A percentile compares a stretch with the other conserved stretches of the same genome.
Evolutionary conservation across 2,888 invertebrate species (phyloP).

Genomic region (Hydraecia micacea): DNA sequence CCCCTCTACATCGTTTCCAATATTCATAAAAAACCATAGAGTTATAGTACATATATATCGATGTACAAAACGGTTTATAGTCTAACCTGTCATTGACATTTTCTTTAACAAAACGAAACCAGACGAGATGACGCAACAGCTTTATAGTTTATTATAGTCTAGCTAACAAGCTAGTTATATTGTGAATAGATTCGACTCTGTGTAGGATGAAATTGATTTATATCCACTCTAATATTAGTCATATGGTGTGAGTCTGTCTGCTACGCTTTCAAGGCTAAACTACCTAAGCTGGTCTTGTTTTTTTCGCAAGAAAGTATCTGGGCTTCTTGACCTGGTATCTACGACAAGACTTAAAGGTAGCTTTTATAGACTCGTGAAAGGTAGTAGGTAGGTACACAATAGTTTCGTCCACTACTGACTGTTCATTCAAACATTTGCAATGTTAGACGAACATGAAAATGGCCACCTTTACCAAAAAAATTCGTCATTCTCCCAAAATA

Average conservation of each 20-base stretch:
- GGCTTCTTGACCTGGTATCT: not conserved
- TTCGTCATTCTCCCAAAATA: not conserved
- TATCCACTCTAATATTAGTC: slow-evolving; percentile 1
- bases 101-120: not conserved
- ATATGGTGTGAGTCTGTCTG: not conserved
- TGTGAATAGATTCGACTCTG: not conserved
- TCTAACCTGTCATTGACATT: slow-evolving; percentile 13
- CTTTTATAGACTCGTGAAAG: not conserved
- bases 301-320: not conserved
- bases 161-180: slow-evolving; percentile 1
- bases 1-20: not conserved
- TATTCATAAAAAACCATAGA: too few species aligned
- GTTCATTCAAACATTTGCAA: not conserved
- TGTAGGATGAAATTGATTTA: slow-evolving; percentile 22
- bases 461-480: not conserved
- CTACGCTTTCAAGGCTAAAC: slow-evolving; percentile 1
- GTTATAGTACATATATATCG: too few species aligned
- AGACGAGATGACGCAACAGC: not conserved
- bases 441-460: not conserved
- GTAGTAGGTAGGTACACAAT: not conserved
- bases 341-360: not conserved
- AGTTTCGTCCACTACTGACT: not conserved
- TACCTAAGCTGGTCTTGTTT: not conserved
- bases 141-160: slow-evolving; percentile 1
- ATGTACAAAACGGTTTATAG: not conserved